Evolutionary conservation across 1,140 invertebrate species (phyloP).

Genomic region (Idris sp.): DNA sequence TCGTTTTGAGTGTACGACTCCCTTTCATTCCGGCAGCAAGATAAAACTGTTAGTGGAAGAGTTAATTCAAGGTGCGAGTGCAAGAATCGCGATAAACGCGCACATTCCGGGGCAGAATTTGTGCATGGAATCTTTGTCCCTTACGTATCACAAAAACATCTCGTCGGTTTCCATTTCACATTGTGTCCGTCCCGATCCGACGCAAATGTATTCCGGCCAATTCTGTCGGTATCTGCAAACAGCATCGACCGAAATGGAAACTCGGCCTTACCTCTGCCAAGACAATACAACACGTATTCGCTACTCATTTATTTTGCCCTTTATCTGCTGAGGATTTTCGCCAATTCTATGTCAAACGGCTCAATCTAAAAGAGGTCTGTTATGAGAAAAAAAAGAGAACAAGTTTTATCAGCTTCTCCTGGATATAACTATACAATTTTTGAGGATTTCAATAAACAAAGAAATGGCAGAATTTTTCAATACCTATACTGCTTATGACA

Average conservation of each 20-base stretch:
- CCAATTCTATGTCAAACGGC: constrained; percentile 44
- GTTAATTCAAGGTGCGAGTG: constrained; percentile 57
- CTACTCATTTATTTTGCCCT: constrained; percentile 19
- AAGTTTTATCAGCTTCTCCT: too few relatives aligned
- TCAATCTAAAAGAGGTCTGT: constrained; percentile 27
- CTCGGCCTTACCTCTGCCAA: constrained; percentile 26
- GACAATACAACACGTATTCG: constrained; percentile 37
- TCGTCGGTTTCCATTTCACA: constrained; percentile 52
- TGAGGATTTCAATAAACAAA: too few relatives aligned
- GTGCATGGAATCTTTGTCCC: constrained; percentile 57
- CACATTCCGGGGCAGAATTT: constrained; percentile 37
- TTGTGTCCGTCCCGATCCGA: constrained; percentile 23
- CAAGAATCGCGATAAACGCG: constrained; percentile 47
- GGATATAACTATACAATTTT: too few relatives aligned
- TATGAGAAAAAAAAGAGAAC: too few relatives aligned
- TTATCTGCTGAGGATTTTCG: constrained; percentile 38
- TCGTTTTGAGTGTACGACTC: constrained; percentile 25
- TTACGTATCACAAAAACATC: constrained; percentile 48
- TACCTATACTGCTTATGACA: constrained; percentile 13
- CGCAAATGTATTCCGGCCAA: constrained; percentile 49
- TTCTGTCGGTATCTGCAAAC: constrained; percentile 28
- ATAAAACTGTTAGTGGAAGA: constrained; percentile 46
- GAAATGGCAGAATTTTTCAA: constrained; percentile 5
- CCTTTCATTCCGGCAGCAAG: constrained; percentile 20
- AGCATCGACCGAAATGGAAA: constrained; percentile 47